Evolutionary conservation across 2,888 invertebrate genomes (phyloP).

Genomic region (Melitaea athalia): DNA sequence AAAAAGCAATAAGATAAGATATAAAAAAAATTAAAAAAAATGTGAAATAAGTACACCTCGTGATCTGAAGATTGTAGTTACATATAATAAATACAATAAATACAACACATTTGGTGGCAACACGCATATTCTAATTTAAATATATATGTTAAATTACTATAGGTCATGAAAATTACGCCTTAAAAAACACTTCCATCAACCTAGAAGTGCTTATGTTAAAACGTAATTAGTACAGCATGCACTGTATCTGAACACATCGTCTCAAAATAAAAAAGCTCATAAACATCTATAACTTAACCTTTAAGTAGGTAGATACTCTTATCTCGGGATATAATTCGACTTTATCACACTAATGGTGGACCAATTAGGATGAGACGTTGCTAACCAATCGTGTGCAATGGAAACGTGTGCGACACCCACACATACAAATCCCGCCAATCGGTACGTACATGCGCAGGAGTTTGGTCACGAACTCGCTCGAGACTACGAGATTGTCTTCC

Average conservation of each 20-base stretch:
- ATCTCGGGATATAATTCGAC: constrained; percentile 11
- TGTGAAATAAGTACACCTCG: no score
- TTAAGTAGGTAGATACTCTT: neutral
- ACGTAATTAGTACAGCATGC: no score
- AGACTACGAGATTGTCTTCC: constrained; percentile 76
- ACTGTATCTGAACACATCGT: neutral
- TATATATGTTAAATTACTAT: no score
- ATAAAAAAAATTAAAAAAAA: no score
- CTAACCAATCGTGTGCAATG: constrained; percentile 48
- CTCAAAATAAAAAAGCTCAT: neutral
- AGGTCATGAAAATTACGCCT: no score
- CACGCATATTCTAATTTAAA: no score
- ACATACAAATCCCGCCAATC: constrained; percentile 49
- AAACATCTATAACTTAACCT: neutral
- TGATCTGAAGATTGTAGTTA: no score
- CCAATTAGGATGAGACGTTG: constrained; percentile 22
- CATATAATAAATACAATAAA: no score
- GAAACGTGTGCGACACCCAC: constrained; percentile 50
- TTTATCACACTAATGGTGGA: constrained; percentile 9
- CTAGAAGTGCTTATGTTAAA: neutral
- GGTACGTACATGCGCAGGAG: constrained; percentile 60
- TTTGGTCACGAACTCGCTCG: constrained; percentile 68
- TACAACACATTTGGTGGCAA: no score
- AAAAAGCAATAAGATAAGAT: no score
- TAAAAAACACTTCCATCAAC: no score